Percentiles rank a stretch among this genome's conserved stretches.
Conservation (phyloP, 1,140 invertebrate genomes). For the Ostrea edulis region DNA sequence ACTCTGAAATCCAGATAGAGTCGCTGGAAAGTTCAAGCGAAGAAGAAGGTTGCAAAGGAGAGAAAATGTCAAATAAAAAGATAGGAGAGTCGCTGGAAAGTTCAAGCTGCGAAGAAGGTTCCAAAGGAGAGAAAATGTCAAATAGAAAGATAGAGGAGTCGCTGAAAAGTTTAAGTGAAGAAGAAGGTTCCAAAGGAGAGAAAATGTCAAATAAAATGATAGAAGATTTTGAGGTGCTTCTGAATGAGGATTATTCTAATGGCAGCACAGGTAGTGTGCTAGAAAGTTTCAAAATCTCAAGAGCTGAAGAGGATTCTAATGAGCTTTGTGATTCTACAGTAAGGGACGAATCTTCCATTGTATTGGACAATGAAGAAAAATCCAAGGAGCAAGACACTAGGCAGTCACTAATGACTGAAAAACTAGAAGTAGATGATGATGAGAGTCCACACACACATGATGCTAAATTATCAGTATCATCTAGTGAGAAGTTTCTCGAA, state of each 20-base stretch:
- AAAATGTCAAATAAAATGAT: not conserved
- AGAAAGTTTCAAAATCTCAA: constrained; percentile 2
- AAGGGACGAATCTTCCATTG: not conserved
- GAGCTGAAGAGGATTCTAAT: not conserved
- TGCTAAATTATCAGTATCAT: not conserved
- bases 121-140: not conserved
- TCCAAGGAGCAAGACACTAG: not conserved
- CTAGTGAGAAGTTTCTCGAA: not conserved
- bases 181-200: not conserved
- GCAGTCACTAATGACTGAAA: not conserved
- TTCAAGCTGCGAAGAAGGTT: not conserved
- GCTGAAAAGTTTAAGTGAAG: not conserved
- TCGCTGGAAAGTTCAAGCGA: not conserved
- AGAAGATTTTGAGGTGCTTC: constrained; percentile 30
- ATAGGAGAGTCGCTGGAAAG: not conserved
- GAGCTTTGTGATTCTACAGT: constrained; percentile 4
- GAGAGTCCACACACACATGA: not conserved
- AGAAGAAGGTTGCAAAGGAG: not conserved
- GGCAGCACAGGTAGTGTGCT: not conserved
- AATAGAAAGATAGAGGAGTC: not conserved
- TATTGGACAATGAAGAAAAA: not conserved
- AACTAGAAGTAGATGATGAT: not conserved
- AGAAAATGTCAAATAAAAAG: not conserved
- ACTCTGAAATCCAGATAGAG: not conserved
- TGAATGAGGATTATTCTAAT: constrained; percentile 23